Base-by-base conservation (phyloP, 2,797 vertebrate species). In the Ctenopoma kingsleyae region DNA sequence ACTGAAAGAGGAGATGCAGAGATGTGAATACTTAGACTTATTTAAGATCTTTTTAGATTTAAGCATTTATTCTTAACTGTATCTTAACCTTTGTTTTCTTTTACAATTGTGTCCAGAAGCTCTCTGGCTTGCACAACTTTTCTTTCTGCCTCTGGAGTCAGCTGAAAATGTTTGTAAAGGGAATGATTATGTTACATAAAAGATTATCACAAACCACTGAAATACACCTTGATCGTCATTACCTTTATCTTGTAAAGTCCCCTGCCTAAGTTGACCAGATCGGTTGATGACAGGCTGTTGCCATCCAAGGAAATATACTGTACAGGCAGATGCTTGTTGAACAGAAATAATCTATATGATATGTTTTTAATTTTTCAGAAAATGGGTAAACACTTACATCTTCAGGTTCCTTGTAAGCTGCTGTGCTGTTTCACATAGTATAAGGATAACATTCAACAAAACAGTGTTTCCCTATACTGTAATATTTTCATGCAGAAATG, bases 231-330 rank as follows among this genome's bases (percentile, higher is more conserved):
- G 60, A 71, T 30, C 68, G 81, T 86, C 48, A 77, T 88, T 94
- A 99, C 98, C 96, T 97, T 99, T 90, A 99, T 99, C 93, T 98
- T 99, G 93, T 95, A 98, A 68, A 81, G 91, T 25, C 98, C 96
- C 82, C 92, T 95, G 80, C 97, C 98, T 81, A 99, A 91, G 80
- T 91, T 93, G 68, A 99, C 95, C 88, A 99, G 94, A 79, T 97
- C 96, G 52, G 95, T 94, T 0, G 97, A 96, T 63, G 94, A 96
- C 83, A 99, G 89, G 84, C 92, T 96, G 88, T 96, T 95, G 38
- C 98, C 98, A 80, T 99, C 98, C 87, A 99, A 89, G 76, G 59
- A 88, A 72, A 99, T 93, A 79, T 93, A 95, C 98, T 99, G 71
- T 15, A 90, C 30, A 90, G 49, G 87, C 36, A 85, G 19, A 62